Evolutionary conservation across 2,888 invertebrate genomes (phyloP).

Genomic region (Acleris emargana): DNA sequence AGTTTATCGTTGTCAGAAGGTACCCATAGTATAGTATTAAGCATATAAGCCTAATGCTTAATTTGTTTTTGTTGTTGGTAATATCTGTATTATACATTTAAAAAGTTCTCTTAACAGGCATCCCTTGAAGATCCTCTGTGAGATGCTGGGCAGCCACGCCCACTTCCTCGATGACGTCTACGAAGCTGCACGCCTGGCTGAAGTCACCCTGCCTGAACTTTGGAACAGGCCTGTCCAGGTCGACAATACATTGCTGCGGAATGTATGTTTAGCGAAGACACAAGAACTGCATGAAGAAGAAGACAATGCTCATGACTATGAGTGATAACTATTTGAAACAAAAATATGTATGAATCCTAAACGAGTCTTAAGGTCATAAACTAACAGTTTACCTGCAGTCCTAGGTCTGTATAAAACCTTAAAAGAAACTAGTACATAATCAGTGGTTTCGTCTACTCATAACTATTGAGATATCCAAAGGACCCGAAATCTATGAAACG

Average conservation of each 20-base stretch:
- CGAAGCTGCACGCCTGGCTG: slow-evolving; percentile 4
- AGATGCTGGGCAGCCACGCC: neutral
- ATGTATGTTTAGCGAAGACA: slow-evolving; percentile 6
- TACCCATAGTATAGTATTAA: too few relatives aligned
- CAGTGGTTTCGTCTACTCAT: too few relatives aligned
- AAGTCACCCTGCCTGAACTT: slow-evolving; percentile 6
- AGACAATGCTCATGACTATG: neutral
- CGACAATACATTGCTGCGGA: slow-evolving; percentile 4
- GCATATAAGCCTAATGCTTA: too few relatives aligned
- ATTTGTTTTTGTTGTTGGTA: neutral
- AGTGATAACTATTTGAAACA: neutral
- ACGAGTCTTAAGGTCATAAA: too few relatives aligned
- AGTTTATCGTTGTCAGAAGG: too few relatives aligned
- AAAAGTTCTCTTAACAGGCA: slow-evolving; percentile 2
- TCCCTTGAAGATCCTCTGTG: slow-evolving; percentile 15
- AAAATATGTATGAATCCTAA: neutral
- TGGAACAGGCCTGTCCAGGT: slow-evolving; percentile 3
- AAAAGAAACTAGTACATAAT: too few relatives aligned
- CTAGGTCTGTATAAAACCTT: too few relatives aligned
- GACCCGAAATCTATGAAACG: too few relatives aligned
- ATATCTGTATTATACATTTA: neutral
- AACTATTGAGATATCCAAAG: too few relatives aligned
- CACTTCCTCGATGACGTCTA: slow-evolving; percentile 8
- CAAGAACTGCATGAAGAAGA: neutral
- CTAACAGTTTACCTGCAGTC: too few relatives aligned